Base-by-base conservation (phyloP, 2,113 vertebrate genomes). In the Cyanocitta stelleri region DNA sequence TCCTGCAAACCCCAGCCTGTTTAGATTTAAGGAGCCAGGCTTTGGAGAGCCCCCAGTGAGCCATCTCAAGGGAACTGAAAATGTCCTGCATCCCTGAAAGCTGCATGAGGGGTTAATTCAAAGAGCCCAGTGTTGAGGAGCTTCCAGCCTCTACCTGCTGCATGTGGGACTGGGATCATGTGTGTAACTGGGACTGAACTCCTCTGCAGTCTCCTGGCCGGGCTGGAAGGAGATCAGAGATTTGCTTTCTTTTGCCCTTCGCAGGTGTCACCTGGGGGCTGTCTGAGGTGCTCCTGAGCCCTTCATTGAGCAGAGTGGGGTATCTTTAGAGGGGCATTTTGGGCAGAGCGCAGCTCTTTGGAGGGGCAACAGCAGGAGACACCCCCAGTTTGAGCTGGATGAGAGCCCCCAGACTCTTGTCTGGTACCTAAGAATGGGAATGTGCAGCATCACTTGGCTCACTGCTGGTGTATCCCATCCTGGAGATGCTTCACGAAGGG, bases 261-360 rank as follows among this genome's bases (percentile, higher is more conserved):
- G 0, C 1, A 4, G 23, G 16, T 3, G 1, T 33, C 22, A 51
- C 3, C 0, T 13, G 16, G 16, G 37, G 26, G 19, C 43, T 3
- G 1, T 23, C 72, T 9, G 1, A 63, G 58, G 11, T 56, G 54
- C 61, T 61, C 27, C 74, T n/a, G 26, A 80, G 44, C 26, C 16
- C 20, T 52, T 51, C 30, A 5, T 2, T 59, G 74, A 68, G 64
- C 55, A 56, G 29, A 22, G 23, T 39, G n/a, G 22, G 10, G 4
- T 77, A 16, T 73, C 27, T 85, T 55, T 49, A 62, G 51, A 41
- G 48, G 48, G 26, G 20, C 5, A 15, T 78, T 93, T 56, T 54
- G 73, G 55, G 64, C 82, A 87, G 39, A 87, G 26, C 0, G 0
- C 9, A 4, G 27, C 43, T 83, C 20, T 72, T 63, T 17, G 6